Conservation (phyloP, 2,797 vertebrate species). For the Sebastes kiyomatsui region DNA sequence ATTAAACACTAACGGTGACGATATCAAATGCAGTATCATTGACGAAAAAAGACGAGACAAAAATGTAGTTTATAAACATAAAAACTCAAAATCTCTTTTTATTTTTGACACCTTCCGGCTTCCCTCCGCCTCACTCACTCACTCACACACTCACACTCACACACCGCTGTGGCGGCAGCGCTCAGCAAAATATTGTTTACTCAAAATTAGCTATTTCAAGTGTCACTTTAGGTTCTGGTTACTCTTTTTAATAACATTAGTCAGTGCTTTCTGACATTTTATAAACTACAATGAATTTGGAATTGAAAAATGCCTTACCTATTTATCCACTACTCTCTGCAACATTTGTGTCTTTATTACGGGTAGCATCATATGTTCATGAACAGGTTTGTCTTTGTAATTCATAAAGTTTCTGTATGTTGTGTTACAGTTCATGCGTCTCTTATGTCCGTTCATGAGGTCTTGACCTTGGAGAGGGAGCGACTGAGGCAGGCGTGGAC, state of each 20-base stretch:
- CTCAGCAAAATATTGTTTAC: not conserved
- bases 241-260: not conserved
- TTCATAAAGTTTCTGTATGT: not conserved
- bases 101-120: too few relatives aligned
- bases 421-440: conserved; percentile 72
- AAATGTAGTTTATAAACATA: too few relatives aligned
- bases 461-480: conserved; percentile 83
- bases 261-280: not conserved
- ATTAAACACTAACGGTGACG: too few relatives aligned
- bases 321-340: not conserved
- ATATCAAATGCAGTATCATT: too few relatives aligned
- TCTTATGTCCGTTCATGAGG: conserved; percentile 87
- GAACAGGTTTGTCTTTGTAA: not conserved
- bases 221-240: not conserved
- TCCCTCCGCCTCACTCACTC: too few relatives aligned
- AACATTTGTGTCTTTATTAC: not conserved
- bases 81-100: too few relatives aligned
- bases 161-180: too few relatives aligned
- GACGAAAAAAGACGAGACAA: too few relatives aligned
- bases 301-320: not conserved
- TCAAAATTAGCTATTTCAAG: not conserved
- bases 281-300: not conserved
- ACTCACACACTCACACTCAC: too few relatives aligned
- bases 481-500: conserved; percentile 83
- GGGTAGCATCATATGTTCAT: not conserved